phyloP scores from a whole-genome alignment of 1,140 invertebrate species.

The Cydia fagiglandana region DNA sequence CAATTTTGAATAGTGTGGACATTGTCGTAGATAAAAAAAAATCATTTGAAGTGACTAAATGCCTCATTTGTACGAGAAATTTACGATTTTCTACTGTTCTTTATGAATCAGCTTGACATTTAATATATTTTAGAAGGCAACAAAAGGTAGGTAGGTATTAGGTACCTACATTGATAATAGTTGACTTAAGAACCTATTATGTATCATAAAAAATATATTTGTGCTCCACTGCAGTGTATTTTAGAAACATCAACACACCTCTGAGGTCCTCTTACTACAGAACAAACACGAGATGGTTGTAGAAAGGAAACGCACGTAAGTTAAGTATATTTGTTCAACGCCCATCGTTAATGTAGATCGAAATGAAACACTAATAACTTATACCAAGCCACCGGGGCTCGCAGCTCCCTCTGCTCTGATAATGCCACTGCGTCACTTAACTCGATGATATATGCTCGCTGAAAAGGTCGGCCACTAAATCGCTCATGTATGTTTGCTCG shows the following conservation, averaged over 20 bases:
- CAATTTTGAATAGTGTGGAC: constrained; percentile 19
- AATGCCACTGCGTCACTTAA: constrained; percentile 4
- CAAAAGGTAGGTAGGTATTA: too few species aligned
- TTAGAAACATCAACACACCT: not conserved
- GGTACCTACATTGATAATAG: not conserved
- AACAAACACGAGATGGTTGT: not conserved
- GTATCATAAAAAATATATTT: constrained; percentile 7
- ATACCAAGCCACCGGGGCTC: not conserved
- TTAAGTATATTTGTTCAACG: not conserved
- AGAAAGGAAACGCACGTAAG: not conserved
- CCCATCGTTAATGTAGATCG: not conserved
- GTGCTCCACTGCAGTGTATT: not conserved
- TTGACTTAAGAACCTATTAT: constrained; percentile 2
- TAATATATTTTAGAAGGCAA: not conserved
- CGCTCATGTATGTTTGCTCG: not conserved
- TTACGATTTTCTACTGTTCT: constrained; percentile 10
- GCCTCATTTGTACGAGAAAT: not conserved
- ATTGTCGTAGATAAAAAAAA: constrained; percentile 26
- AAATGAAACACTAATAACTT: not conserved
- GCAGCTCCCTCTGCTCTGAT: not conserved
- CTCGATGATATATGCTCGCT: not conserved
- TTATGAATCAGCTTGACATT: not conserved
- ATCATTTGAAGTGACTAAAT: constrained; percentile 14
- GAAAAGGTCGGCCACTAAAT: constrained; percentile 4
- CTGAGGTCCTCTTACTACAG: not conserved